Evolutionary conservation across 2,113 vertebrate species (phyloP).

Genomic region (Ophthalmolycus amberensis): DNA sequence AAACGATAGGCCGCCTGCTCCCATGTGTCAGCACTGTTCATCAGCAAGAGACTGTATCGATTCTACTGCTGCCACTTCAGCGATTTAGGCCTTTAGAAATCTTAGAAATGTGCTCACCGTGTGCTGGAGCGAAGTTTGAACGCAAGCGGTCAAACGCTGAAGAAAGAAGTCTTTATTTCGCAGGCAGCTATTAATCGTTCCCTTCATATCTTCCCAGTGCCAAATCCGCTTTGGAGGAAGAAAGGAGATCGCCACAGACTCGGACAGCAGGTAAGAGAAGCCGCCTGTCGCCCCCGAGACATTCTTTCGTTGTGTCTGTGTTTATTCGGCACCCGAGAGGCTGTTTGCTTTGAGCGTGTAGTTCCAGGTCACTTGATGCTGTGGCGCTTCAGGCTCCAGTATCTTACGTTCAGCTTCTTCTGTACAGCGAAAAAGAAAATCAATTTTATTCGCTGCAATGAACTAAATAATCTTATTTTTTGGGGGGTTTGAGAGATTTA

Average conservation of each 20-base stretch:
- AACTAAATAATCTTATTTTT: neutral
- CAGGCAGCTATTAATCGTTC: constrained; percentile 28
- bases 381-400: neutral
- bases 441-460: neutral
- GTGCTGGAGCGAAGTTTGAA: neutral
- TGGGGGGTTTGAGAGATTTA: too few species aligned
- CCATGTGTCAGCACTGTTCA: neutral
- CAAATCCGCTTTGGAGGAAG: constrained; percentile 99
- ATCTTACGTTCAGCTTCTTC: neutral
- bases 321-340: neutral
- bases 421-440: neutral
- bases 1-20: too few species aligned
- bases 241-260: constrained; percentile 98
- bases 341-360: neutral
- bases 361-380: constrained; percentile 17
- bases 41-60: neutral
- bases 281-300: neutral
- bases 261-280: constrained; percentile 93
- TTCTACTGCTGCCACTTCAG: fast-evolving
- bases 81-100: neutral
- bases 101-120: constrained; percentile 11
- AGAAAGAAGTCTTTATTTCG: constrained; percentile 11
- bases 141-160: neutral
- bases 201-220: constrained; percentile 85
- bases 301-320: neutral